These are phyloP conservation scores for Orussus abietinus DNA, from an alignment of 1,140 invertebrate genomes.

Conservation along the genomic window DNA sequence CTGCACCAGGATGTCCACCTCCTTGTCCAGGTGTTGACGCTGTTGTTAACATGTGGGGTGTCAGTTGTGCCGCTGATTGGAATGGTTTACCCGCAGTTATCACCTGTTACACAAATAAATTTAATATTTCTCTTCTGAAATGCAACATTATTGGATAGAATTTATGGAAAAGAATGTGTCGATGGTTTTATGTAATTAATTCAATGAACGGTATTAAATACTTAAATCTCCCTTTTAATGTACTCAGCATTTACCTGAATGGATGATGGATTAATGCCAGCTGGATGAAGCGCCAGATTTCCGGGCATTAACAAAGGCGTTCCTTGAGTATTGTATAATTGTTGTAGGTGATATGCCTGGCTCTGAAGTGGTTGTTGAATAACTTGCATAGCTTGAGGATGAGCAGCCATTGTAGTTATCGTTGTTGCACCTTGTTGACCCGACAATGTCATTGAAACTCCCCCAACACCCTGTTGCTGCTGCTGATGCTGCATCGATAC, in stretches of 20 bases:
- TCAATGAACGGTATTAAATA: neutral
- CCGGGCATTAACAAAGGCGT: slow-evolving; percentile 73
- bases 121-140: slow-evolving; percentile 6
- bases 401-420: slow-evolving; percentile 50
- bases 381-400: slow-evolving; percentile 62
- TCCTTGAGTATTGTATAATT: slow-evolving; percentile 75
- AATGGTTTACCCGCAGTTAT: slow-evolving; percentile 78
- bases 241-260: slow-evolving; percentile 61
- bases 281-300: slow-evolving; percentile 70
- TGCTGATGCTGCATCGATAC: slow-evolving; percentile 57
- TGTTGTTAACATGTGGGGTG: slow-evolving; percentile 74
- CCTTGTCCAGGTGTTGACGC: slow-evolving; percentile 61
- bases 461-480: slow-evolving; percentile 56
- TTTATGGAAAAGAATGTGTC: too few relatives aligned
- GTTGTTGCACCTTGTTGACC: slow-evolving; percentile 48
- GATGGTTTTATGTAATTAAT: neutral
- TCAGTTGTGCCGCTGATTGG: slow-evolving; percentile 67
- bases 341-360: slow-evolving; percentile 68
- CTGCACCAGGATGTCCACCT: slow-evolving; percentile 64
- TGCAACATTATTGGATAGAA: too few relatives aligned
- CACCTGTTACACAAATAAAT: slow-evolving; percentile 53
- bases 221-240: neutral
- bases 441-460: slow-evolving; percentile 48
- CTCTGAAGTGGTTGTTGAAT: slow-evolving; percentile 79
- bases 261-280: slow-evolving; percentile 71